Evolutionary conservation across 2,888 invertebrate species (phyloP).

Genomic region (Stenotaenia linearis): DNA sequence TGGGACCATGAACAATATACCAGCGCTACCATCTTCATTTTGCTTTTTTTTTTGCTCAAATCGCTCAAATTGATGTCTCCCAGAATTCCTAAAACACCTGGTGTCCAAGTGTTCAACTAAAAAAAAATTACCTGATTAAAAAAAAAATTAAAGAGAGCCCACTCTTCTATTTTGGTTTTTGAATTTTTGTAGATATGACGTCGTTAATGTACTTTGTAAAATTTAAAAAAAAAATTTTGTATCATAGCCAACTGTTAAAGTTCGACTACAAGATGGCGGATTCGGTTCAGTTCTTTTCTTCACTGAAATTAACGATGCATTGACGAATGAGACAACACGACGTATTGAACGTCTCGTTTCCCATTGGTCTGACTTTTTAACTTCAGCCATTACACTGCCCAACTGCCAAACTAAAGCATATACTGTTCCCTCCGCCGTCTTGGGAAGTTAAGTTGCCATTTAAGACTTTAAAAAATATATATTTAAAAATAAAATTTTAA

Average conservation of each 20-base stretch:
- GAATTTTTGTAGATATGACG: not conserved
- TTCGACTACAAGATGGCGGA: not conserved
- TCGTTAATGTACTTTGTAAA: not conserved
- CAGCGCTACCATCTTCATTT: not conserved
- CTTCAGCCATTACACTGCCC: not conserved
- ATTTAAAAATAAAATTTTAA: not conserved
- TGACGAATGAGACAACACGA: not conserved
- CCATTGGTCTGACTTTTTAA: not conserved
- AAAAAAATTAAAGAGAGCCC: not conserved
- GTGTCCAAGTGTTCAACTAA: not conserved
- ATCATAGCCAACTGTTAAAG: not conserved
- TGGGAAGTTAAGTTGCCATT: not conserved
- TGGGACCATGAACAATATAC: not conserved
- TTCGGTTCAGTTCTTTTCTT: not conserved
- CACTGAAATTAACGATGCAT: not conserved
- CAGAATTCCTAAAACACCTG: not conserved
- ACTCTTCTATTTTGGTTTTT: not conserved
- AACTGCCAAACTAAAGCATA: not conserved
- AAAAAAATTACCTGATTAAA: not conserved
- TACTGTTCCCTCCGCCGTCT: not conserved
- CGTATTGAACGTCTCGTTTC: too few species aligned
- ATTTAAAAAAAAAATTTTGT: not conserved
- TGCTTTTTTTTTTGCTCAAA: not conserved
- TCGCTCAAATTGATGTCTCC: not conserved
- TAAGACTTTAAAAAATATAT: not conserved